Conservation (phyloP, 2,888 invertebrate species). For the Pelosia muscerda region DNA sequence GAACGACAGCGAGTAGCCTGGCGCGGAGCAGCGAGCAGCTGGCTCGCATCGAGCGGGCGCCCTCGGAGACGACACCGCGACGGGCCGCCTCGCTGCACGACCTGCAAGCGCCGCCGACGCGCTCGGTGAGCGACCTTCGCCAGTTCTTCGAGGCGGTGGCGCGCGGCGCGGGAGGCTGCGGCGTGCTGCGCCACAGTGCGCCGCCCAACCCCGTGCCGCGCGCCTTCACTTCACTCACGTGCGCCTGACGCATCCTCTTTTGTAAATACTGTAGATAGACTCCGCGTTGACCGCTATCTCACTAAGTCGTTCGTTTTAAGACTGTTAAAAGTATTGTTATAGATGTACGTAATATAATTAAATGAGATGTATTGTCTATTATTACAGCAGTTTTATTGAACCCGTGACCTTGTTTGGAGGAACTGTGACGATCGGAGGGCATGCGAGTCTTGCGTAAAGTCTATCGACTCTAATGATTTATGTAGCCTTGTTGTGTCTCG, state of each 20-base stretch:
- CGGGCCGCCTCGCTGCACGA: constrained; percentile 90
- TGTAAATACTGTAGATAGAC: constrained; percentile 81
- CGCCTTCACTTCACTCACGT: constrained; percentile 77
- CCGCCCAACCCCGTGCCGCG: constrained; percentile 74
- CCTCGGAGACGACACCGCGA: constrained; percentile 81
- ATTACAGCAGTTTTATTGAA: constrained; percentile 41
- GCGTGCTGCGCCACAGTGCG: constrained; percentile 71
- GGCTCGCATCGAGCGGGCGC: constrained; percentile 51
- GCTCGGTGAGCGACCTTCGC: constrained; percentile 89
- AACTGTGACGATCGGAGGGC: constrained; percentile 26
- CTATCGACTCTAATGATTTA: constrained; percentile 39
- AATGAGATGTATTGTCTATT: constrained; percentile 64
- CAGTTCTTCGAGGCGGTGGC: constrained; percentile 90
- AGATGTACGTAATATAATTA: constrained; percentile 83
- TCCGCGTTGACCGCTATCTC: constrained; percentile 78
- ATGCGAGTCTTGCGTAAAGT: constrained; percentile 43
- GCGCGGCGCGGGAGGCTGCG: constrained; percentile 72
- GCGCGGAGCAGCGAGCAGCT: constrained; percentile 89
- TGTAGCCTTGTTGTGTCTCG: constrained; percentile 44
- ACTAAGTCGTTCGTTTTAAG: constrained; percentile 85
- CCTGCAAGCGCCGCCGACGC: constrained; percentile 83
- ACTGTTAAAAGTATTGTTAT: constrained; percentile 87
- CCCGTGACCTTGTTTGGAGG: constrained; percentile 27
- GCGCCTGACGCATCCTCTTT: constrained; percentile 66
- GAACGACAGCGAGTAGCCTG: constrained; percentile 86